Evolutionary conservation across 2,113 vertebrate species (phyloP).

Genomic region (Capreolus pygargus): DNA sequence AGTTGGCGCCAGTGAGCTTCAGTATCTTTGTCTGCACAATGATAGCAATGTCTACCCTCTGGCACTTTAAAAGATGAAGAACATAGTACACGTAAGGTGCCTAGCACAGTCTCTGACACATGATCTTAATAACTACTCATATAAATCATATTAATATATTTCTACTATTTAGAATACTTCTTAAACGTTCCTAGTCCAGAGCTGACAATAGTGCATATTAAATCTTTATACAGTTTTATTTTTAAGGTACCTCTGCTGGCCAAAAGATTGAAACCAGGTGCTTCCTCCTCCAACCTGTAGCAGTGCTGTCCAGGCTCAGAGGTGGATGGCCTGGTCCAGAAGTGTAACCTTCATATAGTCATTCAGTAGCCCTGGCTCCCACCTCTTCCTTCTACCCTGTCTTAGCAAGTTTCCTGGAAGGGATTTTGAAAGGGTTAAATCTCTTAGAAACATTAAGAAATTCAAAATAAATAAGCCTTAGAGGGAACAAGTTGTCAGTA

Average conservation of each 20-base stretch:
- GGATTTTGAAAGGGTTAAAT: neutral
- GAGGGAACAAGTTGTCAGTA: neutral
- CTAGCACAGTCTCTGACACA: neutral
- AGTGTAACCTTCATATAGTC: accelerated
- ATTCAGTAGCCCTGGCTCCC: neutral
- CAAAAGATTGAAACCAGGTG: neutral
- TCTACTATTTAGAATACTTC: neutral
- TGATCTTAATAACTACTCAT: neutral
- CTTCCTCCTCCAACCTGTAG: neutral
- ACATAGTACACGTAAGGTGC: neutral
- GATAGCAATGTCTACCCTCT: accelerated
- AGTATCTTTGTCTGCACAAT: neutral
- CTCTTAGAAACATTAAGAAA: neutral
- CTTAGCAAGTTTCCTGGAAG: neutral
- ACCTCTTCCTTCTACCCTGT: neutral
- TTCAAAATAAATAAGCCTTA: neutral
- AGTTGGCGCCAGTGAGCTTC: neutral
- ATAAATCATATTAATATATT: neutral
- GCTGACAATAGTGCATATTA: neutral
- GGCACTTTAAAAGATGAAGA: neutral
- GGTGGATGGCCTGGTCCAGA: accelerated
- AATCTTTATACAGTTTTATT: neutral
- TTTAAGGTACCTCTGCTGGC: neutral
- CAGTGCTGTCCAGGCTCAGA: neutral
- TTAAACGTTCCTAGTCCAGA: neutral